These are phyloP conservation scores for Drosophila burlai DNA, from an alignment of 1,140 invertebrate species.

Conservation along the genomic window DNA sequence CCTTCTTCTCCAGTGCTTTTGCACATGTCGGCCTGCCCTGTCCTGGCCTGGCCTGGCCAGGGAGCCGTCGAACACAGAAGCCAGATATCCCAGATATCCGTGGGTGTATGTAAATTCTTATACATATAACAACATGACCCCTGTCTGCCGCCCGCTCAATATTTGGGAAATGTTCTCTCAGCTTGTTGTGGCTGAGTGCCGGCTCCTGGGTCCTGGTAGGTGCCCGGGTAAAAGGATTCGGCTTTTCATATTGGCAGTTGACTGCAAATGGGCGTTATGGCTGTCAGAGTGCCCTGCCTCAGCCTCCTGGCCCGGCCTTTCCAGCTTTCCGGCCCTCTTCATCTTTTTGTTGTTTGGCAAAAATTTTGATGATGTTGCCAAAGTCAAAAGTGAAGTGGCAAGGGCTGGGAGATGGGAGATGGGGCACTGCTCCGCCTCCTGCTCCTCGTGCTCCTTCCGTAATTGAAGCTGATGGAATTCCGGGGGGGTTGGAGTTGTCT, in stretches of 20 bases:
- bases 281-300: slow-evolving; percentile 39
- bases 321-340: slow-evolving; percentile 27
- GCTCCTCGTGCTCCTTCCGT: slow-evolving; percentile 15
- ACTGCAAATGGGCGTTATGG: slow-evolving; percentile 82
- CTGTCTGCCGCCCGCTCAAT: slow-evolving; percentile 60
- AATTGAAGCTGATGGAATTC: slow-evolving; percentile 81
- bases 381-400: slow-evolving; percentile 61
- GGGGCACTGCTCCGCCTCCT: neutral
- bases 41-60: slow-evolving; percentile 45
- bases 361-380: slow-evolving; percentile 81
- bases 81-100: slow-evolving; percentile 57
- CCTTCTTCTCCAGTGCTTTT: slow-evolving; percentile 64
- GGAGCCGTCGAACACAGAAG: slow-evolving; percentile 56
- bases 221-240: slow-evolving; percentile 51
- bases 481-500: slow-evolving; percentile 49
- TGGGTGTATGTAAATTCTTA: slow-evolving; percentile 71
- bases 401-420: neutral
- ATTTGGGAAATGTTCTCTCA: slow-evolving; percentile 59
- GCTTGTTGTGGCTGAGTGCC: slow-evolving; percentile 40
- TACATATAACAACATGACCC: slow-evolving; percentile 69
- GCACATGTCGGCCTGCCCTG: slow-evolving; percentile 67
- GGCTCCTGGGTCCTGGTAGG: slow-evolving; percentile 6
- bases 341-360: slow-evolving; percentile 73
- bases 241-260: slow-evolving; percentile 80
- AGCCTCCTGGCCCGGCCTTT: neutral